Conservation (phyloP, 2,797 vertebrate genomes). For the Kryptolebias ocellatus region DNA sequence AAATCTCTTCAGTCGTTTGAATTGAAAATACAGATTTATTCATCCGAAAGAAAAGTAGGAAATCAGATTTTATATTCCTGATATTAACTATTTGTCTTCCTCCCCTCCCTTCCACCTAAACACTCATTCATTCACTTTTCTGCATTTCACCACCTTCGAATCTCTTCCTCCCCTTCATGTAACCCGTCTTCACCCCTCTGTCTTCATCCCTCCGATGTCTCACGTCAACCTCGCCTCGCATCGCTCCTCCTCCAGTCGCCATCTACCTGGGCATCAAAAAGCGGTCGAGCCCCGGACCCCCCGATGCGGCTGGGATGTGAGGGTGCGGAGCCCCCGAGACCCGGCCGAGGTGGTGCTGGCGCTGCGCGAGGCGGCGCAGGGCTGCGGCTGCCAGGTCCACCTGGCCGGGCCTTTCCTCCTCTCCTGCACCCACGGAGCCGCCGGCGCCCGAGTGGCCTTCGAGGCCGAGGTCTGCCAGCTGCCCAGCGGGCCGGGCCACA, state of each 20-base stretch:
- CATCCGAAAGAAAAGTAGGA: background rate
- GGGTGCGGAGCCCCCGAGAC: slow-evolving; percentile 86
- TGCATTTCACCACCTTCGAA: background rate
- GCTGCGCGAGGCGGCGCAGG: slow-evolving; percentile 84
- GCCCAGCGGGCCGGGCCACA: slow-evolving; percentile 83
- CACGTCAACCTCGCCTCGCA: background rate
- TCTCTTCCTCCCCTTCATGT: background rate
- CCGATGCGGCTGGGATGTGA: slow-evolving; percentile 94
- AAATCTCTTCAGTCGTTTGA: background rate
- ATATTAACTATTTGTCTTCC: slow-evolving; percentile 38
- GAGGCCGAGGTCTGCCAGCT: slow-evolving; percentile 93
- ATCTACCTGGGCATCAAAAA: slow-evolving; percentile 96
- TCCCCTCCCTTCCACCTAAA: background rate
- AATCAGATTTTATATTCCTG: slow-evolving; percentile 15
- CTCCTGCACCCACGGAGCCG: slow-evolving; percentile 89
- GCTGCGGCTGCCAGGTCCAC: slow-evolving; percentile 87
- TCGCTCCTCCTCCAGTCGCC: slow-evolving; percentile 81
- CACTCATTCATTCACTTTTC: background rate
- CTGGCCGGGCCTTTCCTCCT: slow-evolving; percentile 90
- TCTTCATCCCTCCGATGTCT: background rate
- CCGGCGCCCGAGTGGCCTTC: slow-evolving; percentile 87
- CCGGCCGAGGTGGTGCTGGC: slow-evolving; percentile 89
- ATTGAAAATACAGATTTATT: background rate
- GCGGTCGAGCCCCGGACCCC: slow-evolving; percentile 92
- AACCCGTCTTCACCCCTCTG: background rate